Base-by-base conservation (phyloP, 2,797 vertebrate species). In the Tympanoctomys barrerae region DNA sequence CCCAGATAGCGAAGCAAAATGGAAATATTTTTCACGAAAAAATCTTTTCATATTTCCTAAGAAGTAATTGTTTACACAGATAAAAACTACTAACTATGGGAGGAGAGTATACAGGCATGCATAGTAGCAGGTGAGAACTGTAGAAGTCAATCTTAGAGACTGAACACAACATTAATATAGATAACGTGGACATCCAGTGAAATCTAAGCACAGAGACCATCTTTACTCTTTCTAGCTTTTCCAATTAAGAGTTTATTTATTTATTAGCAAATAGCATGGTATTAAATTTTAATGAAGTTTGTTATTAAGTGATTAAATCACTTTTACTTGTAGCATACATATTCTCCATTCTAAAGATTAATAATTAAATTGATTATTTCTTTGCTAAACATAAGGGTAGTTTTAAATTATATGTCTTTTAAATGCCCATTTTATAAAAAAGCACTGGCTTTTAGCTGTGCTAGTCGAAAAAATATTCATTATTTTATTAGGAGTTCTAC, bases 271-370 rank as follows among this genome's bases (percentile, higher is more conserved):
- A 68, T 42, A 68, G 19, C 0, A 52, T 1, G 7, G 22, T 4
- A 62, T 42, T 42, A 42, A 42, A 42, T 62, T 46, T 14, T 10
- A 83, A 52, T 71, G 1, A 89, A 81, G 22, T 2, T 33, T 22
- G 78, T 94, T 16, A 78, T 28, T 71, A 89, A 75, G n/a, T 46
- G 54, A 92, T 73, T 49, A 85, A 80, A 59, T 59, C 4, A 21
- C 5, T 54, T 52, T 49, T 2, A 61, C 2, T 66, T 91, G 33
- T 36, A 36, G 5, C 33, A 22, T 61, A 5, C n/a, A n/a, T 24
- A 36, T 46, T 57, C 24, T 90, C 14, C 18, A 59, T 81, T 94
- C 11, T 66, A 13, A 24, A 95, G 16, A 5, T 57, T 87, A 89
- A 71, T 33, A 70, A 71, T 1, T 46, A 78, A 64, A 91, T 26